These are phyloP conservation scores for Rhinogobio ventralis DNA, from an alignment of 2,797 vertebrate genomes.

Conservation along the genomic window DNA sequence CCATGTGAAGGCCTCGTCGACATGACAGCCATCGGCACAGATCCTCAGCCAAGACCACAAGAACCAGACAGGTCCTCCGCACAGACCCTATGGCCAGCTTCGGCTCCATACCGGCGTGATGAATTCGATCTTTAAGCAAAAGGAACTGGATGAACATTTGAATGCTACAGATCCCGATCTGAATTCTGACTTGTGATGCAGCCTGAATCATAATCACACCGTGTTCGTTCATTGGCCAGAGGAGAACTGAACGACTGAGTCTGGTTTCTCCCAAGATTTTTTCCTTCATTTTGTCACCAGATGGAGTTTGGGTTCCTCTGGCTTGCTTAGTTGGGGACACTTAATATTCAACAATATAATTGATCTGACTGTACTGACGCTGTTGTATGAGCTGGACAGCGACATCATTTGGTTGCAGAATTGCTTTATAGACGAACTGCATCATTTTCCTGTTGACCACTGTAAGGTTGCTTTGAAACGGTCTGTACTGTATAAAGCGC, in stretches of 20 bases:
- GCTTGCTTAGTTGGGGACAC: not conserved
- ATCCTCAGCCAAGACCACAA: not conserved
- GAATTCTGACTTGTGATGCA: not conserved
- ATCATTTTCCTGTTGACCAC: not conserved
- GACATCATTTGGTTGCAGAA: not conserved
- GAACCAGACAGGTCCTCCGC: not conserved
- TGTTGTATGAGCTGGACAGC: not conserved
- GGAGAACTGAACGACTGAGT: not conserved
- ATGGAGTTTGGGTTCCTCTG: not conserved
- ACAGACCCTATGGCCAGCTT: not conserved
- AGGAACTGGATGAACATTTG: conserved; percentile 2
- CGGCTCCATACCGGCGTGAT: not conserved
- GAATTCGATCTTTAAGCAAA: not conserved
- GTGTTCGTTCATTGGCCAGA: not conserved
- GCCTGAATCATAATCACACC: not conserved
- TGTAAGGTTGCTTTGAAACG: not conserved
- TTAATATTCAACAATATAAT: not conserved
- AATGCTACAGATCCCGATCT: not conserved
- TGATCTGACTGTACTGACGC: not conserved
- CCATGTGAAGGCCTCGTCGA: not conserved
- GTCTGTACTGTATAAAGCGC: not conserved
- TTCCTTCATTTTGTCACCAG: not conserved
- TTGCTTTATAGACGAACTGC: not conserved
- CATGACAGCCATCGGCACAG: not conserved
- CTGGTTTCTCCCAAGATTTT: not conserved